Percentiles rank a stretch among this genome's conserved stretches.
phyloP scores from a whole-genome alignment of 2,113 vertebrate species.

The Hystrix brachyura region DNA sequence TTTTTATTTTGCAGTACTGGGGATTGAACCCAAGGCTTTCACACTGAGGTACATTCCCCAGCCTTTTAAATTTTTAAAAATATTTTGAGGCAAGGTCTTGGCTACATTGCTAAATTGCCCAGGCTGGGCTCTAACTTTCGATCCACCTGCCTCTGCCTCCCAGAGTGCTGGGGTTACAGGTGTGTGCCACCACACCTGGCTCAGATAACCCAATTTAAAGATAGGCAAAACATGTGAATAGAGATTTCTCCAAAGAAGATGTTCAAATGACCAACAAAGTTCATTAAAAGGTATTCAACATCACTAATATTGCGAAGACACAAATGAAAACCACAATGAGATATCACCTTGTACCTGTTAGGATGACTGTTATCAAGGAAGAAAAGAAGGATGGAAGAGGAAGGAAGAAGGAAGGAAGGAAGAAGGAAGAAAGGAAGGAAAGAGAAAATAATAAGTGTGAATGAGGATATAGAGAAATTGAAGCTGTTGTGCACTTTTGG shows the following conservation, averaged over 20 bases:
- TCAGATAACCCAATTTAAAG: constrained; percentile 15
- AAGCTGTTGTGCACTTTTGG: neutral
- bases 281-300: neutral
- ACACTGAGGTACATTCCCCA: neutral
- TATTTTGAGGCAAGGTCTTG: neutral
- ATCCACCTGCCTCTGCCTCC: neutral
- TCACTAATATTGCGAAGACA: constrained; percentile 28
- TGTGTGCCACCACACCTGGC: neutral
- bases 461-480: neutral
- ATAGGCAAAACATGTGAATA: neutral
- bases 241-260: constrained; percentile 1
- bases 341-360: neutral
- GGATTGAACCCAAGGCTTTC: neutral
- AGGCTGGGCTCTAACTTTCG: neutral
- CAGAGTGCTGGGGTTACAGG: neutral
- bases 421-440: neutral
- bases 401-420: neutral
- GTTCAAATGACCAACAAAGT: neutral
- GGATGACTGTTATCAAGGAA: neutral
- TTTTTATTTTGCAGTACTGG: neutral
- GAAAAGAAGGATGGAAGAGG: neutral
- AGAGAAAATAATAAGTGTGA: neutral
- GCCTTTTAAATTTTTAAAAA: neutral
- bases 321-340: constrained; percentile 34
- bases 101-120: neutral